A percentile compares a stretch with the other conserved stretches of the same genome.
phyloP scores from a whole-genome alignment of 1,140 invertebrate genomes.

The Muscidifurax raptorellus region DNA sequence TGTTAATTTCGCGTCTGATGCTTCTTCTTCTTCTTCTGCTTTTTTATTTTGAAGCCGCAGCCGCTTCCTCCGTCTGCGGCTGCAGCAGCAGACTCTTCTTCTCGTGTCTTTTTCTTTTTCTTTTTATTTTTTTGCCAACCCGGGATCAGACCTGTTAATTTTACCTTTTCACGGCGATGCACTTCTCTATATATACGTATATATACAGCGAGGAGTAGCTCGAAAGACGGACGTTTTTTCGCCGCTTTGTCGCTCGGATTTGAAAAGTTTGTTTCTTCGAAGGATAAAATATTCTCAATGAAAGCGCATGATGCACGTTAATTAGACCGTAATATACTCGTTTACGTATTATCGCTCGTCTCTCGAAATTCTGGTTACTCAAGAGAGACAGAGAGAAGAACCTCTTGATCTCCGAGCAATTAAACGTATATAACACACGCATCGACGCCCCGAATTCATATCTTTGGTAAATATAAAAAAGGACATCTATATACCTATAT shows the following conservation, averaged over 20 bases:
- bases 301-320: no score
- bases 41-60: not conserved
- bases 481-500: no score
- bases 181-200: not conserved
- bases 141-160: slow-evolving; percentile 46
- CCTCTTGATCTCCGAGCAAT: no score
- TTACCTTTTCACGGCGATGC: slow-evolving; percentile 45
- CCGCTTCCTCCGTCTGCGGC: slow-evolving; percentile 12
- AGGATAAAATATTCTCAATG: no score
- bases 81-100: not conserved
- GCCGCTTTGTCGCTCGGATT: not conserved
- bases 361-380: no score
- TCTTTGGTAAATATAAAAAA: no score
- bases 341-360: no score
- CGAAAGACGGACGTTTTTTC: slow-evolving; percentile 15
- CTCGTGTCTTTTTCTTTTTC: not conserved
- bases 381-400: no score
- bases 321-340: no score
- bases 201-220: not conserved
- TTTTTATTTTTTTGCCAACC: not conserved
- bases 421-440: no score
- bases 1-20: slow-evolving; percentile 43
- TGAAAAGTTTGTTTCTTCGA: no score
- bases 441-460: no score
- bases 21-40: not conserved